Evolutionary conservation across 2,888 invertebrate species (phyloP).

Genomic region (Tetragonula carbonaria): DNA sequence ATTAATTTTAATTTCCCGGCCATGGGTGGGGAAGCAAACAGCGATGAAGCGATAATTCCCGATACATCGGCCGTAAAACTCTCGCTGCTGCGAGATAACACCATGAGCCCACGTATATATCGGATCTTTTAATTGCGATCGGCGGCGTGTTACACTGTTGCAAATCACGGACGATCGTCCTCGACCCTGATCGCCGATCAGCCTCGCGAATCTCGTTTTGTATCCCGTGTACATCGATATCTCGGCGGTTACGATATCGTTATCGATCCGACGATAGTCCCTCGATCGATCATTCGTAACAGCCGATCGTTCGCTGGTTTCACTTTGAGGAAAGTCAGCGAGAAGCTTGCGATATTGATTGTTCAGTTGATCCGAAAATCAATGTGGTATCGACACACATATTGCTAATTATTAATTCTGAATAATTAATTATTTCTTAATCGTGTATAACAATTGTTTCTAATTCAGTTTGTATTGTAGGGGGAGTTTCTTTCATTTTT

Average conservation of each 20-base stretch:
- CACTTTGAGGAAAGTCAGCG: neutral
- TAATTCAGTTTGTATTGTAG: too few relatives aligned
- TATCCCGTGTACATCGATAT: neutral
- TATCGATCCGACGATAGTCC: slow-evolving; percentile 6
- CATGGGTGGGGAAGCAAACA: neutral
- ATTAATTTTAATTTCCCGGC: slow-evolving; percentile 26
- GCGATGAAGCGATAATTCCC: slow-evolving; percentile 14
- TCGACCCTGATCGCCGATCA: neutral
- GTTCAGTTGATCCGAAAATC: neutral
- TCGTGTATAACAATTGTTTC: too few relatives aligned
- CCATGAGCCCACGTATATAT: neutral
- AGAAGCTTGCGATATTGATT: neutral
- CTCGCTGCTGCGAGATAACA: neutral
- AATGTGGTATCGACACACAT: too few relatives aligned
- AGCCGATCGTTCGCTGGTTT: neutral
- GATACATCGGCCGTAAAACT: slow-evolving; percentile 21
- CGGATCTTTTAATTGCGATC: slow-evolving; percentile 26
- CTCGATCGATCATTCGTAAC: neutral
- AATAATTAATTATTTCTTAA: too few relatives aligned
- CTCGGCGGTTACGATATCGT: neutral
- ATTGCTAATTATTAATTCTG: too few relatives aligned
- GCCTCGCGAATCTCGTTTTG: neutral
- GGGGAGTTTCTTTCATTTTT: too few relatives aligned
- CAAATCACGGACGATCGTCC: slow-evolving; percentile 33
- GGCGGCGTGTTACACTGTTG: slow-evolving; percentile 1